A percentile compares a stretch with the other conserved stretches of the same genome.
These are phyloP conservation scores for Anguilla japonica DNA, from an alignment of 2,113 vertebrate species.

Conservation along the genomic window DNA sequence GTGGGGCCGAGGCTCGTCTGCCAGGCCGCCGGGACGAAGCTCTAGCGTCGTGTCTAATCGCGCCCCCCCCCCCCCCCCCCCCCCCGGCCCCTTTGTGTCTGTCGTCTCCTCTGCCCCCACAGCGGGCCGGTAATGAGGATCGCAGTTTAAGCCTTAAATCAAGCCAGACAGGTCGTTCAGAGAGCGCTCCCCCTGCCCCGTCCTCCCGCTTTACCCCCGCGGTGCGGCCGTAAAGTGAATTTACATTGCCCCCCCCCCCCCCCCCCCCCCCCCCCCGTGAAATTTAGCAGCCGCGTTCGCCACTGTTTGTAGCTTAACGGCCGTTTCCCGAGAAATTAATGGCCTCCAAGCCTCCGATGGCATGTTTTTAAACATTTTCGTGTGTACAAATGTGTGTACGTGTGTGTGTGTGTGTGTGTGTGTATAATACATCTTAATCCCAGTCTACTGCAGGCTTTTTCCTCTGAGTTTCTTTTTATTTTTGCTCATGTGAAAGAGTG, in stretches of 20 bases:
- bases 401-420: too few species aligned
- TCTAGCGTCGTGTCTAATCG: slow-evolving; percentile 40
- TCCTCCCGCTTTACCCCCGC: not conserved
- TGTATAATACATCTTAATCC: too few species aligned
- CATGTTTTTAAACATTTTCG: not conserved
- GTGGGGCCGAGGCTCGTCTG: slow-evolving; percentile 48
- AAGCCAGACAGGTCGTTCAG: not conserved
- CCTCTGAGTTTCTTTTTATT: not conserved
- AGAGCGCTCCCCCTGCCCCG: not conserved
- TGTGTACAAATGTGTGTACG: not conserved
- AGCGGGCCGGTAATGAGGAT: slow-evolving; percentile 26
- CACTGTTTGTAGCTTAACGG: not conserved
- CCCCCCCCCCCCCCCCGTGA: not conserved
- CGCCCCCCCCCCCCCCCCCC: slow-evolving; percentile 9
- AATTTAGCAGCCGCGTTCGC: not conserved
- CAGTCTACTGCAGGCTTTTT: not conserved
- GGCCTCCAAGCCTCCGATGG: not conserved
- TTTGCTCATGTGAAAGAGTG: not conserved
- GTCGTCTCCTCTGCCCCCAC: slow-evolving; percentile 1
- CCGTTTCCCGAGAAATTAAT: not conserved
- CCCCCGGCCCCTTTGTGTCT: slow-evolving; percentile 41
- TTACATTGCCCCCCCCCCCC: not conserved
- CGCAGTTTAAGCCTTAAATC: slow-evolving; percentile 45
- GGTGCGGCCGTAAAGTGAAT: not conserved
- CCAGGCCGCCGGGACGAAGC: slow-evolving; percentile 31